These are phyloP conservation scores for Xylota segnis DNA, from an alignment of 2,888 invertebrate species.

Conservation along the genomic window DNA sequence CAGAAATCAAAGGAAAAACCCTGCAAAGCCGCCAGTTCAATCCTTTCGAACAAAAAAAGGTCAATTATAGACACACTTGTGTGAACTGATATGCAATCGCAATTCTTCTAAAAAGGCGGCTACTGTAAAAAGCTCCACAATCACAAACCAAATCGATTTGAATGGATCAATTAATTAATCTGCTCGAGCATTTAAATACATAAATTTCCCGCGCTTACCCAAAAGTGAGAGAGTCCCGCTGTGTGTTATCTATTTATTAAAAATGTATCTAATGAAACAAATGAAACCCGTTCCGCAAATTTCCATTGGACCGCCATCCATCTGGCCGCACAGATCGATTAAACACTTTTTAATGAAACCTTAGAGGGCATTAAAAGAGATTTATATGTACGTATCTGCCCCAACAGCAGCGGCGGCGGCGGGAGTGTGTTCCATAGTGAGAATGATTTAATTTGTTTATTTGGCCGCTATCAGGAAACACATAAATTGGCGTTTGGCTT, in stretches of 20 bases:
- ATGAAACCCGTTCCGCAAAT: constrained; percentile 66
- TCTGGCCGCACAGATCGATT: constrained; percentile 50
- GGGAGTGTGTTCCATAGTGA: constrained; percentile 48
- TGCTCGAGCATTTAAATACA: constrained; percentile 56
- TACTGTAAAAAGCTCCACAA: constrained; percentile 48
- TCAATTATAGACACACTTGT: constrained; percentile 47
- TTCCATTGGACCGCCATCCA: constrained; percentile 59
- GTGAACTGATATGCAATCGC: constrained; percentile 47
- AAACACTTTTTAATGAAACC: constrained; percentile 60
- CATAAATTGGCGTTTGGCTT: constrained; percentile 61
- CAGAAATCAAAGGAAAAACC: background rate
- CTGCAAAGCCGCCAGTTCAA: background rate
- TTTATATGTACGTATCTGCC: constrained; percentile 21
- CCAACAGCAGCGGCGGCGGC: background rate
- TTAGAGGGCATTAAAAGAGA: constrained; percentile 56
- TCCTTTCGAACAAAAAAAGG: constrained; percentile 24
- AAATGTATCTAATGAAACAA: constrained; percentile 64
- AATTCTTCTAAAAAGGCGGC: constrained; percentile 44
- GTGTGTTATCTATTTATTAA: constrained; percentile 52
- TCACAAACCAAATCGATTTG: constrained; percentile 43
- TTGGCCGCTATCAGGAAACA: constrained; percentile 54
- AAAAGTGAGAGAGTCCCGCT: background rate
- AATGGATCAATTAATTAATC: constrained; percentile 63
- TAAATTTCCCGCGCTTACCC: constrained; percentile 45
- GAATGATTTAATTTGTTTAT: constrained; percentile 63